phyloP scores from a whole-genome alignment of 2,797 vertebrate species.

The Pristis pectinata region DNA sequence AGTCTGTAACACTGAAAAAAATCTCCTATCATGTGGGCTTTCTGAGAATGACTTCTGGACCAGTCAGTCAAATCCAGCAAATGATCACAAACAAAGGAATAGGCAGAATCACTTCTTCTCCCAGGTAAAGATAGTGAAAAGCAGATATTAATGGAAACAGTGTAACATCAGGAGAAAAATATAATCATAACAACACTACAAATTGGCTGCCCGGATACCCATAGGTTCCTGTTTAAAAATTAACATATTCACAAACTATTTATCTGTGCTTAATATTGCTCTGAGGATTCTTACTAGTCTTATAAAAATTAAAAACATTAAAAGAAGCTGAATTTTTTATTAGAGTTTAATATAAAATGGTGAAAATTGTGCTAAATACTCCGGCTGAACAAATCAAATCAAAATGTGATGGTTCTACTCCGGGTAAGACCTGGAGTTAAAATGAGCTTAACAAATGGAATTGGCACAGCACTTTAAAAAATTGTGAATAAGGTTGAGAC shows the following conservation, averaged over 20 bases:
- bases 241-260: background rate
- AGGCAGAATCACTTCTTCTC: background rate
- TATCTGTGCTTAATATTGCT: background rate
- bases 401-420: background rate
- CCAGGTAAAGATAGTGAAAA: background rate
- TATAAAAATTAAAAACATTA: background rate
- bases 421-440: background rate
- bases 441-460: background rate
- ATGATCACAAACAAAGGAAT: background rate
- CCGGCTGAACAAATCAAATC: background rate
- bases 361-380: background rate
- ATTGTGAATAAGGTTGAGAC: background rate
- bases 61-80: background rate
- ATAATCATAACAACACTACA: background rate
- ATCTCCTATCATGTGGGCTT: background rate
- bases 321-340: background rate
- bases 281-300: background rate
- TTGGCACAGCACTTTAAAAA: background rate
- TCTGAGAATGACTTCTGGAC: background rate
- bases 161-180: background rate
- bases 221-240: background rate
- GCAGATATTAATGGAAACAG: background rate
- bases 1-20: too few species aligned
- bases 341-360: background rate
- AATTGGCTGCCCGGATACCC: background rate